Base-by-base conservation (phyloP, 1,140 invertebrate genomes). In the Pectinophora gossypiella region DNA sequence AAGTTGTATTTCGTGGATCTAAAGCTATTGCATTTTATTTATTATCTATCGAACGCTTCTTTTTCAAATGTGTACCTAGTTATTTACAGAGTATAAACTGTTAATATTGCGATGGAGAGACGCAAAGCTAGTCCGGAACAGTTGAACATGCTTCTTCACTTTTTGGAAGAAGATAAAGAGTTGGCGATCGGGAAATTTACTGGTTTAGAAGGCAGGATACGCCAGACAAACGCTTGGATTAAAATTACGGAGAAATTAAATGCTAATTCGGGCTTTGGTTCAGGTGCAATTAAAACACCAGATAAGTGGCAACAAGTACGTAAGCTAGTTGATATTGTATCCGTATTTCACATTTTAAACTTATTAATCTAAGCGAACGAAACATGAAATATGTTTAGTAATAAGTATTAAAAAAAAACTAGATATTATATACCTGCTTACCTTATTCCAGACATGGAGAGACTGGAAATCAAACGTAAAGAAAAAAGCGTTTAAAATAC, bases 381-480 rank as follows among this genome's bases (percentile, higher is more conserved):
- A n/a, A n/a, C n/a, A n/a, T n/a, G n/a, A n/a, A n/a, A n/a, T n/a
- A n/a, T n/a, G n/a, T n/a, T n/a, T n/a, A n/a, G n/a, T n/a, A n/a
- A n/a, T n/a, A n/a, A n/a, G n/a, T n/a, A n/a, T n/a, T n/a, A n/a
- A n/a, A n/a, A n/a, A n/a, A n/a, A n/a, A n/a, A n/a, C n/a, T n/a
- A n/a, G n/a, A 5, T 23, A 23, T 23, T 5, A 10, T 23, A 23
- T 23, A 23, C 22, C 22, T 23, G 10, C 22, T 23, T 4, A 23
- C 22, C 22, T 38, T 44, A 23, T 54, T 52, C 9, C 42, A 75
- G 72, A 72, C 72, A 19, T 75, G 72, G 72, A 58, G 72, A 51
- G 72, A 75, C 43, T 75, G 72, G 72, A 75, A 75, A 61, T 75
- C 72, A 40, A 75, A 75, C 65, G 72, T 74, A 1, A 74, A 68